phyloP scores from a whole-genome alignment of 2,797 vertebrate genomes.

The Sebastes cheni region DNA sequence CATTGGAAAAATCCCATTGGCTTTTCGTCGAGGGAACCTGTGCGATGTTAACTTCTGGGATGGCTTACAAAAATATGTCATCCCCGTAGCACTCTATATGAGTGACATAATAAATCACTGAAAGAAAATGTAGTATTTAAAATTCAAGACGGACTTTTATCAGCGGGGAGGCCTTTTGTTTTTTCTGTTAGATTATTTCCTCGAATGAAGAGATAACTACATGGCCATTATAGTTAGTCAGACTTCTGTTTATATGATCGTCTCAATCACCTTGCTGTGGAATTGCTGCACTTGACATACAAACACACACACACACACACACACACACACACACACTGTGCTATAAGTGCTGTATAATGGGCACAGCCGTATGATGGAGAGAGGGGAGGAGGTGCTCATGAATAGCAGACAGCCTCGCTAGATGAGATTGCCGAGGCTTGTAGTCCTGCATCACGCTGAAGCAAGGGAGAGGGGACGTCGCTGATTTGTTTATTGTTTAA shows the following conservation, averaged over 20 bases:
- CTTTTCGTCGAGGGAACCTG: too few relatives aligned
- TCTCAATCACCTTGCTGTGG: constrained; percentile 26
- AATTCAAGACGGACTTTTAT: not conserved
- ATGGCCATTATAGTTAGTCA: constrained; percentile 41
- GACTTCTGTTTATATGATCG: constrained; percentile 43
- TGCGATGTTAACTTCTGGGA: too few relatives aligned
- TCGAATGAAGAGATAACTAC: constrained; percentile 31
- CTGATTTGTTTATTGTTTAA: constrained; percentile 1
- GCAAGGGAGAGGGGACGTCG: not conserved
- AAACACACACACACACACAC: not conserved
- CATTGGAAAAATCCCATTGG: too few relatives aligned
- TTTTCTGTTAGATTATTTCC: not conserved
- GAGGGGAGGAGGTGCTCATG: constrained; percentile 60
- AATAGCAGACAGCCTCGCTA: constrained; percentile 56
- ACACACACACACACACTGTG: not conserved
- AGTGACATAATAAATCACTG: not conserved
- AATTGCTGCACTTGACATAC: constrained; percentile 45
- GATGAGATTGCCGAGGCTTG: constrained; percentile 54
- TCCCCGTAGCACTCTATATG: too few relatives aligned
- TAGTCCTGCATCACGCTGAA: constrained; percentile 14
- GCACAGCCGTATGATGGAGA: constrained; percentile 52
- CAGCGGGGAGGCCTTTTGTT: not conserved
- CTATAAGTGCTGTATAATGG: constrained; percentile 67
- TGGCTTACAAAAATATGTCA: too few relatives aligned
- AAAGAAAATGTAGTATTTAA: not conserved